Evolutionary conservation across 1,140 invertebrate species (phyloP).

Genomic region (Drosophila burlai): DNA sequence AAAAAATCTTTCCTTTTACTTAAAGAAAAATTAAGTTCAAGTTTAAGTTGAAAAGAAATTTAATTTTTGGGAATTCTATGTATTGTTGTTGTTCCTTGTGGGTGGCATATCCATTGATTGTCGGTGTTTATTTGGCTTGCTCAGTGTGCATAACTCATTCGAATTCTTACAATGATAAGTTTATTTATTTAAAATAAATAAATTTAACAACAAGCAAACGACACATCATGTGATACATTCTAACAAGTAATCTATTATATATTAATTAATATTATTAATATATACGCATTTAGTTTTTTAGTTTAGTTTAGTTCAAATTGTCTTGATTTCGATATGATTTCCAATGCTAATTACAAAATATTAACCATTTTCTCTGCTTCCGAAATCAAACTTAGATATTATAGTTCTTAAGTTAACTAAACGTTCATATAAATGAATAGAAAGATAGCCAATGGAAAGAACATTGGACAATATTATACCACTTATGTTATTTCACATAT

Average conservation of each 20-base stretch:
- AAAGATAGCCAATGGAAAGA: too few relatives aligned
- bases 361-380: too few relatives aligned
- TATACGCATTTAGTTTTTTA: background rate
- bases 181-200: background rate
- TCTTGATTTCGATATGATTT: background rate
- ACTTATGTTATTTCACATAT: background rate
- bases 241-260: background rate
- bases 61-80: too few relatives aligned
- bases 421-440: too few relatives aligned
- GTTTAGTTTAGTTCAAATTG: too few relatives aligned
- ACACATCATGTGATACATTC: background rate
- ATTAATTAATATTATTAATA: background rate
- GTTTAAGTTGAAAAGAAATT: background rate
- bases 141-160: conserved; percentile 13
- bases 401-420: too few relatives aligned
- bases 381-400: too few relatives aligned
- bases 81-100: conserved; percentile 19
- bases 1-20: too few relatives aligned
- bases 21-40: background rate
- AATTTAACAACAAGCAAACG: background rate
- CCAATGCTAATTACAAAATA: background rate
- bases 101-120: conserved; percentile 30
- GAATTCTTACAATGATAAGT: conserved; percentile 3
- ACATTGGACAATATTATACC: background rate
- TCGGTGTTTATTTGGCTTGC: conserved; percentile 21